Evolutionary conservation across 2,113 vertebrate species (phyloP), one percentile per base, ranked within the genome.

Genomic region (Mirza zaza): DNA sequence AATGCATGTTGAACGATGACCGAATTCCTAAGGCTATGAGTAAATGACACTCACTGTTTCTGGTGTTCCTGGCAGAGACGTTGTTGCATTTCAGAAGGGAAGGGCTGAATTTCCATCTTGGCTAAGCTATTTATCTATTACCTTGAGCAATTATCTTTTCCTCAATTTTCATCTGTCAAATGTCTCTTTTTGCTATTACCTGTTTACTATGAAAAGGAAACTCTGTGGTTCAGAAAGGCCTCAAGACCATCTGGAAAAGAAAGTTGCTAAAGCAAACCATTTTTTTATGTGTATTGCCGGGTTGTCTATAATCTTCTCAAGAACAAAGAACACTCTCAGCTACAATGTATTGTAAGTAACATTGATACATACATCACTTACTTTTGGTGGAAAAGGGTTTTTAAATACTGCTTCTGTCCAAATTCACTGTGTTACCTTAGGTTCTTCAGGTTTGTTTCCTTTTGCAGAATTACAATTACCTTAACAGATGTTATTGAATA

Each of bases 121-220:
- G 80, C 88, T 94, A 52, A 12, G 91, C 68, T 18, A 55, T 87
- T 96, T 91, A 96, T 50, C 65, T 89, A 85, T 85, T 94, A 94
- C 79, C 88, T 86, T 89, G 45, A 65, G 34, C 57, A 94, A 95
- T 70, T 92, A 42, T 91, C 91, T 92, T 96, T 94, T 91, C 17
- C 45, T 96, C 42, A 88, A 21, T 94, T 81, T 94, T 94, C 84
- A 92, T 67, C 70, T 91, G 83, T 84, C 71, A 85, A 84, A 68
- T 88, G 36, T 79, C 75, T 96, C 36, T 91, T 94, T 82, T 59
- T 96, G 65, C 67, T 90, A n/a, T 67, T 65, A 79, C 34, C n/a
- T 85, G 68, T 83, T 93, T 87, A 79, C 39, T 27, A 73, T 39
- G 52, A 87, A 93, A 82, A 87, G 61, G 48, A 88, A 95, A 71